Percentiles rank a stretch among this genome's conserved stretches.
Evolutionary conservation across 2,888 invertebrate genomes (phyloP).

Genomic region (Hypercompe scribonia): DNA sequence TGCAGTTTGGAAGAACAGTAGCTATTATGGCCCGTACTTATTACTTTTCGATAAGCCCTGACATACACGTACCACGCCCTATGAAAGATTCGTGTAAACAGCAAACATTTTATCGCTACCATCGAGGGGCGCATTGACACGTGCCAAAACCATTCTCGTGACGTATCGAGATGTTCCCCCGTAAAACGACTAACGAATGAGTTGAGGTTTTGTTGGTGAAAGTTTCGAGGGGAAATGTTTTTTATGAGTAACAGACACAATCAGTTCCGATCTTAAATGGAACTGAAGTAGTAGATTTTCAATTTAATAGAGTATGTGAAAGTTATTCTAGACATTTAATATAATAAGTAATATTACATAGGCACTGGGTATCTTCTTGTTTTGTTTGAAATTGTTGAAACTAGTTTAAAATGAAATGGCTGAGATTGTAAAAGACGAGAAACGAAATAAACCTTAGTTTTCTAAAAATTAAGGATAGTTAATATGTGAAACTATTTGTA

Average conservation of each 20-base stretch:
- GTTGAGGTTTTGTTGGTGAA: conserved; percentile 61
- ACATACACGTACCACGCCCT: conserved; percentile 29
- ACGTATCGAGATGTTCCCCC: conserved; percentile 69
- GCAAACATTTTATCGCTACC: conserved; percentile 69
- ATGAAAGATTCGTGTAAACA: conserved; percentile 67
- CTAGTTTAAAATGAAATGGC: no score
- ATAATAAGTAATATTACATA: no score
- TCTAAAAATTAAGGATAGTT: no score
- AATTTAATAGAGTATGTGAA: not conserved
- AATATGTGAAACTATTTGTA: no score
- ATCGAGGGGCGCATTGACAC: conserved; percentile 66
- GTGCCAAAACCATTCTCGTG: conserved; percentile 76
- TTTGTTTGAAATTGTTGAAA: no score
- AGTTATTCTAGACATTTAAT: no score
- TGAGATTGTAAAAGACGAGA: no score
- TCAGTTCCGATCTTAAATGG: conserved; percentile 37
- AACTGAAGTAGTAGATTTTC: conserved; percentile 17
- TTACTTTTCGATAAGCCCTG: not conserved
- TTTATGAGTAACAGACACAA: conserved; percentile 46
- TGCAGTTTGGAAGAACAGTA: not conserved
- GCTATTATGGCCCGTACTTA: not conserved
- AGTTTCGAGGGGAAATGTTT: conserved; percentile 43
- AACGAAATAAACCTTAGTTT: no score
- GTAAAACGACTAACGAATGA: conserved; percentile 74
- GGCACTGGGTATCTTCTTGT: no score